These are phyloP conservation scores for Galleria mellonella DNA, from an alignment of 1,140 invertebrate species.

Conservation along the genomic window DNA sequence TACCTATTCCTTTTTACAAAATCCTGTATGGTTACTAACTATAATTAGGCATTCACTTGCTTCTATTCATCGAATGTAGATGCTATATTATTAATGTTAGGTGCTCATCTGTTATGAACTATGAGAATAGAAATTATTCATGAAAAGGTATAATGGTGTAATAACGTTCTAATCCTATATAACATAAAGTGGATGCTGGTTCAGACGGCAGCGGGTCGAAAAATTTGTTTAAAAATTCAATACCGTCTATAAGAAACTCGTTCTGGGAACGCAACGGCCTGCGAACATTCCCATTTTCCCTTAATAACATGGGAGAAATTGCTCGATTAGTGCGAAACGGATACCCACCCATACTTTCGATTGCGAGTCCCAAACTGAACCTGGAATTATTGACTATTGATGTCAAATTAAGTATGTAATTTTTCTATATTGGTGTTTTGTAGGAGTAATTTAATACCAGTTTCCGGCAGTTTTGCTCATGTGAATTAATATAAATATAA, in stretches of 20 bases:
- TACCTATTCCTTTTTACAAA: no score
- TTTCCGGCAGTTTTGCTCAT: no score
- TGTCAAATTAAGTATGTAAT: no score
- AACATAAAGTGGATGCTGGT: constrained; percentile 48
- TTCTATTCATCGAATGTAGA: no score
- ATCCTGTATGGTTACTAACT: no score
- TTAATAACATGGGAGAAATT: constrained; percentile 68
- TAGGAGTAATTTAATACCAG: no score
- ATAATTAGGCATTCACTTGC: no score
- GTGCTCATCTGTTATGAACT: no score
- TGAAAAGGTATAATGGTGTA: constrained; percentile 41
- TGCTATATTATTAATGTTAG: no score
- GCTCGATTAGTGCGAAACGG: constrained; percentile 61
- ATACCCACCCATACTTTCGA: constrained; percentile 34
- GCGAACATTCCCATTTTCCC: constrained; percentile 61
- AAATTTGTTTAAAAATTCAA: constrained; percentile 65
- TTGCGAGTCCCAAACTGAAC: constrained; percentile 30
- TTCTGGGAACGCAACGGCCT: constrained; percentile 59
- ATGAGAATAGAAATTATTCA: constrained; percentile 20
- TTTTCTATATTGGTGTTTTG: no score
- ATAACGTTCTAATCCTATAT: constrained; percentile 50
- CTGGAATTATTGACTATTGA: no score
- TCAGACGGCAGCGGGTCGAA: constrained; percentile 40
- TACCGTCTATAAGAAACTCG: constrained; percentile 60
- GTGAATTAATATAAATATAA: no score